These are phyloP conservation scores for Halcyon senegalensis DNA, from an alignment of 2,113 vertebrate species.

Conservation along the genomic window DNA sequence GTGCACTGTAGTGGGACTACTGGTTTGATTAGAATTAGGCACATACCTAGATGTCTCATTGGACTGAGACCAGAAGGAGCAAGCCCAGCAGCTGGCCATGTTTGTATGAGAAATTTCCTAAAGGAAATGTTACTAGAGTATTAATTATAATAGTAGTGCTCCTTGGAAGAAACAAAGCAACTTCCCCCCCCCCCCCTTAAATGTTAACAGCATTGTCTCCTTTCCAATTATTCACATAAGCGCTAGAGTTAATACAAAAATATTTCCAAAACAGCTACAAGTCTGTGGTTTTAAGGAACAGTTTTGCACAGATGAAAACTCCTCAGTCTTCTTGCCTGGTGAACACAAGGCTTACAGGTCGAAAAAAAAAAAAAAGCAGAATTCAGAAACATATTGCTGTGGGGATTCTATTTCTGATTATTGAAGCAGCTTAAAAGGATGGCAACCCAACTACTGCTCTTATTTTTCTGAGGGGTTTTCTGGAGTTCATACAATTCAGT, in stretches of 20 bases:
- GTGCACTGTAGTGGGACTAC: background rate
- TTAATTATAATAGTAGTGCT: background rate
- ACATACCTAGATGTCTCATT: background rate
- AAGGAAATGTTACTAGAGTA: constrained; percentile 23
- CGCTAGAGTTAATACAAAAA: background rate
- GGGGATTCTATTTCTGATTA: background rate
- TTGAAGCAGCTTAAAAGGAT: background rate
- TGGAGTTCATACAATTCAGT: background rate
- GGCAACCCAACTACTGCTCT: background rate
- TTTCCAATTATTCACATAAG: background rate
- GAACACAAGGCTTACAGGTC: background rate
- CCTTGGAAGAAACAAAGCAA: constrained; percentile 14
- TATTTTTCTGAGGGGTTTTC: background rate
- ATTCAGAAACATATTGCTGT: background rate
- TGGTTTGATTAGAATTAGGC: background rate
- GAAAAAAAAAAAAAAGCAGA: background rate
- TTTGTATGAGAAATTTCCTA: constrained; percentile 4
- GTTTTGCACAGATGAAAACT: background rate
- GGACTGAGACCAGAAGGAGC: background rate
- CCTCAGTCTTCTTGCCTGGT: background rate
- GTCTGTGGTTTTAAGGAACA: background rate
- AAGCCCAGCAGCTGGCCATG: background rate
- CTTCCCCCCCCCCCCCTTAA: background rate
- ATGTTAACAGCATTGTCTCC: background rate
- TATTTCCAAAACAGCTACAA: background rate